Conservation (phyloP, 1,140 invertebrate species). For the Bombus confusus region DNA sequence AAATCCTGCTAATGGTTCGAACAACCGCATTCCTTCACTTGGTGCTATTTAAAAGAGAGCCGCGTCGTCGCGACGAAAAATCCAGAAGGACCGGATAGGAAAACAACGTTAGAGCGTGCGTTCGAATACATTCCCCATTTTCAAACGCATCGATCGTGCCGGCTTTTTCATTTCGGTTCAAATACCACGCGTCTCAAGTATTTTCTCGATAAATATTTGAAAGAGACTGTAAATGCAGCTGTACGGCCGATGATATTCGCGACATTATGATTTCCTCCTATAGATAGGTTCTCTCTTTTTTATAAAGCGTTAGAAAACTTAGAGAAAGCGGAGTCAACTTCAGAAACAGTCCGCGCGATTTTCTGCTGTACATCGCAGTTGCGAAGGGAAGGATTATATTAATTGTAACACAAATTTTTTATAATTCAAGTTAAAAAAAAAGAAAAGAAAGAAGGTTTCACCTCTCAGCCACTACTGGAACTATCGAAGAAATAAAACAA, state of each 20-base stretch:
- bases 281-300: not conserved
- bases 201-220: not conserved
- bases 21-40: not conserved
- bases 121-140: not conserved
- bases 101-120: not conserved
- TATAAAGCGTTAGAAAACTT: not conserved
- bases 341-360: no score
- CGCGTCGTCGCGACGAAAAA: not conserved
- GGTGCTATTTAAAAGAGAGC: not conserved
- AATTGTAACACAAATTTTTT: no score
- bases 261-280: not conserved
- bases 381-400: no score
- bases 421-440: not conserved
- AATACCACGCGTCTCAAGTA: not conserved
- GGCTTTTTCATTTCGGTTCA: not conserved
- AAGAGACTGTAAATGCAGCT: not conserved
- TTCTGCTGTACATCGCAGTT: no score
- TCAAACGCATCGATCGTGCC: not conserved
- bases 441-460: not conserved
- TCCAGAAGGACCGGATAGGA: not conserved
- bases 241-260: not conserved
- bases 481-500: no score
- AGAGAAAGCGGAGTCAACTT: not conserved
- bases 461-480: no score
- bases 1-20: constrained; percentile 25